These are phyloP conservation scores for Hyperopisus bebe DNA, from an alignment of 2,113 vertebrate genomes.

Conservation along the genomic window DNA sequence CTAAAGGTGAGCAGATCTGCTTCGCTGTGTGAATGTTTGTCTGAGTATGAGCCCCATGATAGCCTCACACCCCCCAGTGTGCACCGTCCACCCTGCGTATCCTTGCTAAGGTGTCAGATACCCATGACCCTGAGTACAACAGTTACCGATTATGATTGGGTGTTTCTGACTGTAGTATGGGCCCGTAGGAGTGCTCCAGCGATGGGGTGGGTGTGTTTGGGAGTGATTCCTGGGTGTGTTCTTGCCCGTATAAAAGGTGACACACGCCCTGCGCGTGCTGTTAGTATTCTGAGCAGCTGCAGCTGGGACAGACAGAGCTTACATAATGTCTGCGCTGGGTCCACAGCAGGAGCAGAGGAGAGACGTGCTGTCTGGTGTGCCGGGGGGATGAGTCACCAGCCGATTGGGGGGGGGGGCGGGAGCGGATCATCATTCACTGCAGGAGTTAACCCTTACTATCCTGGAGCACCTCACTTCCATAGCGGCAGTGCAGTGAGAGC, in stretches of 20 bases:
- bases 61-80: not conserved
- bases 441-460: conserved; percentile 7
- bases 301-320: conserved; percentile 13
- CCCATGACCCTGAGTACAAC: not conserved
- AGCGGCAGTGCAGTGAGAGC: not conserved
- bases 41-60: not conserved
- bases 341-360: conserved; percentile 4
- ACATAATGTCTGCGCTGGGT: conserved; percentile 11
- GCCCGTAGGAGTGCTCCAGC: not conserved
- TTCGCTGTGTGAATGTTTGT: not conserved
- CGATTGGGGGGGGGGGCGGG: not conserved
- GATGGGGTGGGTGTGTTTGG: not conserved
- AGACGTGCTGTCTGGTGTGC: conserved; percentile 16
- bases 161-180: not conserved
- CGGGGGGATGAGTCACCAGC: conserved; percentile 14
- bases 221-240: not conserved
- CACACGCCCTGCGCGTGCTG: not conserved
- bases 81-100: not conserved
- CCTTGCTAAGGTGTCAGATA: not conserved
- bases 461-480: not conserved
- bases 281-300: conserved; percentile 10
- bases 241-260: not conserved
- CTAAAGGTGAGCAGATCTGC: not conserved
- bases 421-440: not conserved
- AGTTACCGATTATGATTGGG: not conserved